A percentile compares a stretch with the other conserved stretches of the same genome.
phyloP scores from a whole-genome alignment of 2,797 vertebrate genomes.

The Graptemys geographica region DNA sequence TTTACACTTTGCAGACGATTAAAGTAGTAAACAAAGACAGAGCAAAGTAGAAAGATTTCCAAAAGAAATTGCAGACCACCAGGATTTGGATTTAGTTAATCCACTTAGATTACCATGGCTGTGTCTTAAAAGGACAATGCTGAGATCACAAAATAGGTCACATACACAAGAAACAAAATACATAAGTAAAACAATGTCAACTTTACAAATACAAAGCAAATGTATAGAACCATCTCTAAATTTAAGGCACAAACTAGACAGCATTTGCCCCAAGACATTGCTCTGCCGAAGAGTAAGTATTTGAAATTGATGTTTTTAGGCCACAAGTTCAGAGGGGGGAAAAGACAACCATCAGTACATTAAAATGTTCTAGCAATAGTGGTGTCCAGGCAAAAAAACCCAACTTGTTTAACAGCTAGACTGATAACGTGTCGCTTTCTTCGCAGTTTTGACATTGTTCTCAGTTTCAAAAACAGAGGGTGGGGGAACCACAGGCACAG shows the following conservation, averaged over 20 bases:
- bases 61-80: slow-evolving; percentile 82
- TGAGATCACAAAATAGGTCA: slow-evolving; percentile 83
- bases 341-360: not conserved
- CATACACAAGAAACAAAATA: slow-evolving; percentile 53
- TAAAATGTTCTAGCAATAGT: not conserved
- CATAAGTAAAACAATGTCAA: slow-evolving; percentile 50
- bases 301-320: not conserved
- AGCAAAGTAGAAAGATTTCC: slow-evolving; percentile 74
- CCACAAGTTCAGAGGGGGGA: not conserved
- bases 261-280: rapidly evolving
- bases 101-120: slow-evolving; percentile 85
- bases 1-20: slow-evolving; percentile 58
- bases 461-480: not conserved
- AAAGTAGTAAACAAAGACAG: slow-evolving; percentile 76
- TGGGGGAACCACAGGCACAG: not conserved
- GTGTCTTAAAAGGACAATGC: slow-evolving; percentile 81
- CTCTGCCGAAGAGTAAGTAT: not conserved
- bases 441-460: not conserved
- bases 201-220: slow-evolving; percentile 31
- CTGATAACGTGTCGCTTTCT: not conserved
- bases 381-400: not conserved
- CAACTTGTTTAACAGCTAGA: not conserved
- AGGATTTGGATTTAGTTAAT: slow-evolving; percentile 86
- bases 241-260: not conserved
- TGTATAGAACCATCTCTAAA: not conserved